Percentiles rank a stretch among this genome's conserved stretches.
Conservation (phyloP, 2,113 vertebrate species). For the Oncorhynchus kisutch region DNA sequence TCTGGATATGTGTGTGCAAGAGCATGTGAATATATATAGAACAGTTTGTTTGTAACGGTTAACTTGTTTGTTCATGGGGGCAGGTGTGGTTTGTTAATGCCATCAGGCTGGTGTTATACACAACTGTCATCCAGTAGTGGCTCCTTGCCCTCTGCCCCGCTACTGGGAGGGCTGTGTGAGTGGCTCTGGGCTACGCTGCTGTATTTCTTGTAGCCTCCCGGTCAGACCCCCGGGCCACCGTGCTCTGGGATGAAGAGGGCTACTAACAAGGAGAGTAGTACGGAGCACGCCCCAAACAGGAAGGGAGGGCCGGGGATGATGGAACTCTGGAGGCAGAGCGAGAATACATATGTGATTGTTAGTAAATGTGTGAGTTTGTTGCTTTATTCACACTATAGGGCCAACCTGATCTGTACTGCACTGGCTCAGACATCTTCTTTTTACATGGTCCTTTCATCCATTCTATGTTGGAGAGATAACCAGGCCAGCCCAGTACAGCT, state of each 20-base stretch:
- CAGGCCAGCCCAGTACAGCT: too few species aligned
- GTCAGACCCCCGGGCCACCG: slow-evolving; percentile 74
- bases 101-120: slow-evolving; percentile 72
- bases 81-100: slow-evolving; percentile 20
- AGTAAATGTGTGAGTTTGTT: too few species aligned
- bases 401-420: too few species aligned
- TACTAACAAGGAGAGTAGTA: slow-evolving; percentile 87
- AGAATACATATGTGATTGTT: neutral
- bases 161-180: slow-evolving; percentile 80
- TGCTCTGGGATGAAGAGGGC: slow-evolving; percentile 91
- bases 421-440: too few species aligned
- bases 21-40: neutral
- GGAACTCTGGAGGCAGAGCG: slow-evolving; percentile 74
- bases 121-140: slow-evolving; percentile 90
- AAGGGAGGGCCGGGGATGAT: slow-evolving; percentile 93
- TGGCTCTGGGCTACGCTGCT: slow-evolving; percentile 81
- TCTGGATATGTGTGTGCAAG: neutral
- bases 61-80: slow-evolving; percentile 4
- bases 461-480: too few species aligned
- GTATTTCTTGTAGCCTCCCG: slow-evolving; percentile 87
- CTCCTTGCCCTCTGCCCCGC: slow-evolving; percentile 84
- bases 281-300: slow-evolving; percentile 89
- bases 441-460: too few species aligned
- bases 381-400: too few species aligned
- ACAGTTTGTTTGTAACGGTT: neutral